Evolutionary conservation across 2,113 vertebrate genomes (phyloP), one percentile per base, ranked within the genome.

Genomic region (Sander lucioperca): DNA sequence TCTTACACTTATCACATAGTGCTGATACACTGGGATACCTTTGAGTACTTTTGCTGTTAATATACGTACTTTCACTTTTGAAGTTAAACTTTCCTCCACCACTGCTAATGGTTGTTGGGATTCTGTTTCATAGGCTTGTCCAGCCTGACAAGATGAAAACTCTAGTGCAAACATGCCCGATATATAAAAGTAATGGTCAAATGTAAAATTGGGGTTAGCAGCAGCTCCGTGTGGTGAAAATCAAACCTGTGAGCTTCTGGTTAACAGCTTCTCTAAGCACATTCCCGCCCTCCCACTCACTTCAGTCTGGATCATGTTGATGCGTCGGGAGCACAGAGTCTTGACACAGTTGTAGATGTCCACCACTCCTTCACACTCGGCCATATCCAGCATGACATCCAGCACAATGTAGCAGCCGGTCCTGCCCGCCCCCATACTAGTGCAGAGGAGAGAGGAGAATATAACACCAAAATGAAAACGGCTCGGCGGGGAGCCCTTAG

Each of bases 341-440:
- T 98, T 99, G 80, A 99, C 98, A 0, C 97, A 99, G 94, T 99
- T 99, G 95, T 99, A 99, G 93, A 99, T 97, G 94, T 99, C 98
- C 94, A 99, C 97, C 0, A 99, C 98, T 0, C 97, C 98, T 89
- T 99, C 98, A 0, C 97, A 98, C 90, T 98, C 97, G 0, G 97
- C 98, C 98, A 99, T 99, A 92, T 99, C 98, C 95, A 99, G 86
- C 97, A 99, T 99, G 84, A 99, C 97, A 1, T 99, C 98, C 92
- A 99, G 93, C 47, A 98, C 97, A 0, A 99, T 98, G 94, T 99
- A 99, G 93, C 98, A 99, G 68, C 98, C 98, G 0, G 97, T 98
- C 74, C 97, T 95, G 27, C 98, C 97, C 0, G 97, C 97, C 70
- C 98, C 97, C 39, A 96, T 96, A 0, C 98, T 99, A 86, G 43